Evolutionary conservation across 2,797 vertebrate genomes (phyloP).

Genomic region (Mormyrops attenuatus): DNA sequence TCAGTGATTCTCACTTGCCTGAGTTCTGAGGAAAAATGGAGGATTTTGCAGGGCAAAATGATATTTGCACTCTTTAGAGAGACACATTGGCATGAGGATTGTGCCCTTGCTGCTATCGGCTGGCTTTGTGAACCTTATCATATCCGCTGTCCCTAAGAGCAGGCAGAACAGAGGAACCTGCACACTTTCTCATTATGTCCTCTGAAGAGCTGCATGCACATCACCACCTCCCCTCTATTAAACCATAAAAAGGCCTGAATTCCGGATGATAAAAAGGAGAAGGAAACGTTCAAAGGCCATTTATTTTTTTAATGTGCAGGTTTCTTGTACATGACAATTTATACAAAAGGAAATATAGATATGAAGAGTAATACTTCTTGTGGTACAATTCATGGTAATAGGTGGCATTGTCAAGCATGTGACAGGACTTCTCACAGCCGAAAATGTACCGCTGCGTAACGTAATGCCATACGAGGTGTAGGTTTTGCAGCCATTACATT

Average conservation of each 20-base stretch:
- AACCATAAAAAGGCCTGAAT: neutral
- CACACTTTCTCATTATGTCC: neutral
- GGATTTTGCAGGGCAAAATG: conserved; percentile 11
- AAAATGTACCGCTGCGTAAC: neutral
- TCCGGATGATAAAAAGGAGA: neutral
- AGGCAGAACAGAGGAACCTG: neutral
- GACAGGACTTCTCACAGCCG: neutral
- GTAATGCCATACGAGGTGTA: neutral
- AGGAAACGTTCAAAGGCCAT: neutral
- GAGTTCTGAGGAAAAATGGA: neutral
- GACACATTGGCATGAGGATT: neutral
- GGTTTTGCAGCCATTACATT: neutral
- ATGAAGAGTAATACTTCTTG: neutral
- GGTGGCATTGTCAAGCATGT: neutral
- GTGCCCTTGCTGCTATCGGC: neutral
- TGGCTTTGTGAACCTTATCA: neutral
- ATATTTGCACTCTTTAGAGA: neutral
- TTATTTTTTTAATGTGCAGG: neutral
- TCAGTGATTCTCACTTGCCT: neutral
- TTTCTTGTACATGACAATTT: neutral
- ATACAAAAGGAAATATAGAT: neutral
- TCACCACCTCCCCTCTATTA: neutral
- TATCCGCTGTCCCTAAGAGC: neutral
- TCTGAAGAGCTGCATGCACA: neutral
- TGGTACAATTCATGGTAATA: neutral